Evolutionary conservation across 2,888 invertebrate genomes (phyloP).

Genomic region (Doris montereyensis): DNA sequence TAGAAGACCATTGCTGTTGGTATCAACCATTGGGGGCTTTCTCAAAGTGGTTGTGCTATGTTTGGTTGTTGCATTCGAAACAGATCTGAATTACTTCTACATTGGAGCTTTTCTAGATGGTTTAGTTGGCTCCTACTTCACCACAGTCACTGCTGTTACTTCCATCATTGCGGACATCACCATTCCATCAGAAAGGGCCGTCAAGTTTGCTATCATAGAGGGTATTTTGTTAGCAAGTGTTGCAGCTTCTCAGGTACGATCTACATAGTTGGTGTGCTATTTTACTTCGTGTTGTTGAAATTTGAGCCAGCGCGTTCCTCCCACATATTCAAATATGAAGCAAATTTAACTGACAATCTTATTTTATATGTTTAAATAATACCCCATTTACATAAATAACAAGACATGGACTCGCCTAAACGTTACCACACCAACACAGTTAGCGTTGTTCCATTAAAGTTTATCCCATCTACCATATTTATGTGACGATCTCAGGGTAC

Average conservation of each 20-base stretch:
- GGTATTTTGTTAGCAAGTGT: constrained; percentile 9
- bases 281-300: too few relatives aligned
- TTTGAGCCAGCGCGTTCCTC: too few relatives aligned
- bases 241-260: constrained; percentile 34
- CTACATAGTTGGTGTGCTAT: too few relatives aligned
- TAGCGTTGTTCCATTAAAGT: too few relatives aligned
- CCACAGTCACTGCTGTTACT: not conserved
- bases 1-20: constrained; percentile 18
- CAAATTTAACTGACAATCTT: too few relatives aligned
- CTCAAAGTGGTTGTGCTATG: not conserved
- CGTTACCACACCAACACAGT: too few relatives aligned
- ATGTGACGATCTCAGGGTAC: too few relatives aligned
- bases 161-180: constrained; percentile 41
- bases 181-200: not conserved
- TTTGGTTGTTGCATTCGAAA: constrained; percentile 26
- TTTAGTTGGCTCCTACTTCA: constrained; percentile 29
- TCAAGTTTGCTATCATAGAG: constrained; percentile 36
- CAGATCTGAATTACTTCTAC: constrained; percentile 22
- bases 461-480: too few relatives aligned
- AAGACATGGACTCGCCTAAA: too few relatives aligned
- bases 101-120: constrained; percentile 32
- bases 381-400: too few relatives aligned
- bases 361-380: too few relatives aligned
- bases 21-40: not conserved
- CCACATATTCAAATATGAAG: too few relatives aligned